Conservation (phyloP, 1,140 invertebrate genomes). For the Formica exsecta region DNA sequence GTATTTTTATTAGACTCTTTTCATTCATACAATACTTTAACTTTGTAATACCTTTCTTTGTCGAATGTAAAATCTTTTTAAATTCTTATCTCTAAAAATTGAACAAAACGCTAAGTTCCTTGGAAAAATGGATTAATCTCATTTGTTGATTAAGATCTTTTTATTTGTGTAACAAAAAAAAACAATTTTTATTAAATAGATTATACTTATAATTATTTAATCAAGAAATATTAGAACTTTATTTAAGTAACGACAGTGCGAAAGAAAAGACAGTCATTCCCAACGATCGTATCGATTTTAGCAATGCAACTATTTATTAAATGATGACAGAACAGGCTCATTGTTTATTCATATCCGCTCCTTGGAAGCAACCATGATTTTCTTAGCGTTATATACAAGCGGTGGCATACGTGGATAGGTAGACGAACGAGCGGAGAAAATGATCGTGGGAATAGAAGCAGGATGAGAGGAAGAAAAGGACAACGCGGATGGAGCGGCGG, state of each 20-base stretch:
- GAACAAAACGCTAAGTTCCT: background rate
- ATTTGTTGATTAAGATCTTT: background rate
- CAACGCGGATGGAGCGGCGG: conserved; percentile 33
- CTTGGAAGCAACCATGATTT: conserved; percentile 26
- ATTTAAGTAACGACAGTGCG: background rate
- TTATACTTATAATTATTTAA: conserved; percentile 15
- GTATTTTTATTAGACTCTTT: conserved; percentile 6
- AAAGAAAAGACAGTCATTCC: background rate
- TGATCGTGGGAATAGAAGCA: conserved; percentile 10
- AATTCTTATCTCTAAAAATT: background rate
- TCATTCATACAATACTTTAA: background rate
- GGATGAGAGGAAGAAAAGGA: conserved; percentile 37
- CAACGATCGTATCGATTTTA: background rate
- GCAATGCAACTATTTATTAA: background rate
- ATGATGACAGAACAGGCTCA: conserved; percentile 6
- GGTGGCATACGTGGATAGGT: conserved; percentile 12
- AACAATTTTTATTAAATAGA: background rate
- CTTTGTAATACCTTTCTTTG: background rate
- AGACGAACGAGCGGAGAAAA: conserved; percentile 21
- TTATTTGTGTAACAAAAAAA: background rate
- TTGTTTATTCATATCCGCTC: conserved; percentile 34
- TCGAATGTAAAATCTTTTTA: conserved; percentile 10
- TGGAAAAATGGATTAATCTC: background rate
- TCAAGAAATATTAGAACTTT: background rate
- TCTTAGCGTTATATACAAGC: conserved; percentile 36